These are phyloP conservation scores for Lithobates sylvaticus DNA, from an alignment of 2,797 vertebrate genomes.

Conservation along the genomic window DNA sequence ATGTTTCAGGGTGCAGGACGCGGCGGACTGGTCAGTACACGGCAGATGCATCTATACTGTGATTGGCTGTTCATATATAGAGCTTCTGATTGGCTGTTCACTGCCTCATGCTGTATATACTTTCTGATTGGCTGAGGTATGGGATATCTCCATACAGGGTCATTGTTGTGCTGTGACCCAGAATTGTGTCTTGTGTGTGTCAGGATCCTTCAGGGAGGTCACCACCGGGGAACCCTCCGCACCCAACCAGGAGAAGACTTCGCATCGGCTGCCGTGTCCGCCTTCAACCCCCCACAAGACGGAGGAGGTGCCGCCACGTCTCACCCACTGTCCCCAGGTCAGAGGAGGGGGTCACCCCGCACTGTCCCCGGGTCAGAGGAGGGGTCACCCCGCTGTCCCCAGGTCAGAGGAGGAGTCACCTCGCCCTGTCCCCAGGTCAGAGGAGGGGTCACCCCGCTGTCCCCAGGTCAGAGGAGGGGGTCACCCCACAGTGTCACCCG, in stretches of 20 bases:
- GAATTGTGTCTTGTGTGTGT: neutral
- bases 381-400: neutral
- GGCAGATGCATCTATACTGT: no score
- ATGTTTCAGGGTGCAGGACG: constrained; percentile 79
- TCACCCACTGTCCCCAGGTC: neutral
- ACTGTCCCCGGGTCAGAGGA: no score
- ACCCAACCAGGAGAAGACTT: neutral
- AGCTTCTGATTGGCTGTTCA: no score
- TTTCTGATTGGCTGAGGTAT: no score
- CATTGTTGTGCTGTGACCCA: neutral
- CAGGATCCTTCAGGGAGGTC: constrained; percentile 41
- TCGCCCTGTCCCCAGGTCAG: neutral
- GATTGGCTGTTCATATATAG: no score
- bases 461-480: no score
- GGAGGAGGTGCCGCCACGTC: neutral
- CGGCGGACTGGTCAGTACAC: constrained; percentile 80
- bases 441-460: no score
- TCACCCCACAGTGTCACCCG: no score
- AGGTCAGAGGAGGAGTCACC: neutral
- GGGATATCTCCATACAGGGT: no score
- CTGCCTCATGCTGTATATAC: no score
- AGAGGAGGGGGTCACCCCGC: neutral
- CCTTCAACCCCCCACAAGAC: constrained; percentile 24
- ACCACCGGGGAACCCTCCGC: constrained; percentile 8
- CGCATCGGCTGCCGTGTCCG: neutral